Conservation (phyloP, 1,140 invertebrate genomes). For the Sycobia sp. region DNA sequence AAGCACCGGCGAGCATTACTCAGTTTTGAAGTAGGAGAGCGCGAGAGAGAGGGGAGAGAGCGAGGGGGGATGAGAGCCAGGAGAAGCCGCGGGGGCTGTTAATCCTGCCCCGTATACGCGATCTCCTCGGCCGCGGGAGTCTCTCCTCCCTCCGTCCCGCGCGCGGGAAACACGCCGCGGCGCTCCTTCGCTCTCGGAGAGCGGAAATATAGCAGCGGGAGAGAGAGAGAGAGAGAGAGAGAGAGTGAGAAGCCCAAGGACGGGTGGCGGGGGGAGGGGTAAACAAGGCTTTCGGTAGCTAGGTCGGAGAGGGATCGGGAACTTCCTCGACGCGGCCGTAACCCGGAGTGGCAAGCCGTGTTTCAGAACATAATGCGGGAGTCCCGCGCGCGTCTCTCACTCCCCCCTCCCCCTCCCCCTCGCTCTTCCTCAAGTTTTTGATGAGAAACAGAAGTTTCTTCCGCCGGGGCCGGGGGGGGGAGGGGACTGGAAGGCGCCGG, state of each 20-base stretch:
- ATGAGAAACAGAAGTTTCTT: constrained; percentile 33
- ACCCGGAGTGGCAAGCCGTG: constrained; percentile 31
- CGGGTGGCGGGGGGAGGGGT: background rate
- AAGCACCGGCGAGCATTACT: too few species aligned
- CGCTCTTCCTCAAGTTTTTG: constrained; percentile 28
- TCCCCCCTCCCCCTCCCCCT: background rate
- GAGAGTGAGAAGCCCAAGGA: too few species aligned
- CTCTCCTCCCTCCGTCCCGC: constrained; percentile 14
- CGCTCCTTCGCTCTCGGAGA: too few species aligned
- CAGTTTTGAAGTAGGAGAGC: constrained; percentile 23
- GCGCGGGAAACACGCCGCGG: constrained; percentile 20
- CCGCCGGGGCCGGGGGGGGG: constrained; percentile 3
- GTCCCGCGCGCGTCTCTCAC: too few species aligned
- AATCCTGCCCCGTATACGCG: constrained; percentile 24
- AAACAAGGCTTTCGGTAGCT: background rate
- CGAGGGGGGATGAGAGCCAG: too few species aligned
- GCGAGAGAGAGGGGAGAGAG: too few species aligned
- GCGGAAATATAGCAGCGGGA: background rate
- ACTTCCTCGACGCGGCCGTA: constrained; percentile 33
- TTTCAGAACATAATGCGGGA: constrained; percentile 38
- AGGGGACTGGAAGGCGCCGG: too few species aligned
- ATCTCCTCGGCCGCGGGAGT: too few species aligned
- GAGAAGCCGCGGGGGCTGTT: too few species aligned
- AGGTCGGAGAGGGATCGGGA: constrained; percentile 36
- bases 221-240: constrained; percentile 13